Percentiles rank a stretch among this genome's conserved stretches.
These are phyloP conservation scores for Hydraecia micacea DNA, from an alignment of 2,888 invertebrate species.

Conservation along the genomic window DNA sequence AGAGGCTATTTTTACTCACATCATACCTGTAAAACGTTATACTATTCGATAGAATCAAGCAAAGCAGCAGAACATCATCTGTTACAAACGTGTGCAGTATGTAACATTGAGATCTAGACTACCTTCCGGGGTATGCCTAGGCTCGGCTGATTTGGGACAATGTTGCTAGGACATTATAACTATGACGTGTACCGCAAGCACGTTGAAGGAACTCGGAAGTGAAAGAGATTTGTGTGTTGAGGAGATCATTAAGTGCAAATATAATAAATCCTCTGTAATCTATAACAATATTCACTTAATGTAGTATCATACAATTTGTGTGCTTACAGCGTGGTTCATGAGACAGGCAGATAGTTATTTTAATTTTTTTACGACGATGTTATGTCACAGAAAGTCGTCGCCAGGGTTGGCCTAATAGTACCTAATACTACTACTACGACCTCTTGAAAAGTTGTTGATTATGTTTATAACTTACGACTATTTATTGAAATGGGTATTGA, in stretches of 20 bases:
- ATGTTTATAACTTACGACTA: background rate
- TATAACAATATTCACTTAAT: no score
- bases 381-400: background rate
- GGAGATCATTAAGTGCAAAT: background rate
- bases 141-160: constrained; percentile 18
- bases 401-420: background rate
- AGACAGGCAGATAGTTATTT: accelerated
- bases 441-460: background rate
- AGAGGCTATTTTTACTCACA: background rate
- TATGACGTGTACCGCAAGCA: background rate
- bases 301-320: background rate
- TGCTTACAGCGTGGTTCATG: no score
- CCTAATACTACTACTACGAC: no score
- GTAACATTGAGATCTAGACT: constrained; percentile 40
- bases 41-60: background rate
- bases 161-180: background rate
- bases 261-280: background rate
- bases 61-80: background rate
- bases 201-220: background rate
- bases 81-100: background rate
- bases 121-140: constrained; percentile 36
- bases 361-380: background rate
- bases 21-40: background rate
- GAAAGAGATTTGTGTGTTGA: background rate
- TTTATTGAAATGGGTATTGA: background rate